Base-by-base conservation (phyloP, 2,888 invertebrate species). In the Carterocephalus palaemon region DNA sequence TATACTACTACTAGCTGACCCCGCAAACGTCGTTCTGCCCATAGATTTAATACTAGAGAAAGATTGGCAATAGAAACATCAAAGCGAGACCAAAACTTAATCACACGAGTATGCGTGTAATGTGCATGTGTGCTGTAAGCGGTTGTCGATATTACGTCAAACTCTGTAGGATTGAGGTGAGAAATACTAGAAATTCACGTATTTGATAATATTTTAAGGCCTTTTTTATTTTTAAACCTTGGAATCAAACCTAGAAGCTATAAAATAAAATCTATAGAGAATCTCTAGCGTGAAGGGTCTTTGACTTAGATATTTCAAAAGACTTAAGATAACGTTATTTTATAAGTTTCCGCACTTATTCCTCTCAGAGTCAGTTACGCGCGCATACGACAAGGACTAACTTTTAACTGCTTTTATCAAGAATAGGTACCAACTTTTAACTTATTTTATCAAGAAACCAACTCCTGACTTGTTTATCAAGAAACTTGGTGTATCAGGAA, bases 321-420 rank as follows among this genome's bases (percentile, higher is more conserved):
- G 26, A 26, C 26, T 26, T n/a, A 19, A 37, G 37, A 37, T 37
- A 37, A 28, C 26, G 13, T 3, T 38, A 20, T 20, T 39, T 37
- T 24, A 24, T 10, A 37, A 37, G 24, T 23, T 37, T 37, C 24
- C 24, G 9, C 36, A 8, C 10, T 23, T 24, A 32, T 32, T 16
- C 29, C 10, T 12, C 36, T 37, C 16, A 6, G 16, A 37, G 22
- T 36, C 16, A 15, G 13, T 13, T 20, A 8, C 2, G n/a, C 20
- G 40, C 31, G 40, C 40, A 40, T 40, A 31, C 20, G 31, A 40
- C 40, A 40, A 31, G 29, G 8, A n/a, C 23, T 16, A 31, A 40
- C 40, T 40, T 40, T 31, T 4, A 31, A 31, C 31, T 4, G 10
- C 9, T 36, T 36, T 36, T 24, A 32, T 22, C 24, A 32, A 38